Base-by-base conservation (phyloP, 1,140 invertebrate genomes). In the Saxidomus purpurata region DNA sequence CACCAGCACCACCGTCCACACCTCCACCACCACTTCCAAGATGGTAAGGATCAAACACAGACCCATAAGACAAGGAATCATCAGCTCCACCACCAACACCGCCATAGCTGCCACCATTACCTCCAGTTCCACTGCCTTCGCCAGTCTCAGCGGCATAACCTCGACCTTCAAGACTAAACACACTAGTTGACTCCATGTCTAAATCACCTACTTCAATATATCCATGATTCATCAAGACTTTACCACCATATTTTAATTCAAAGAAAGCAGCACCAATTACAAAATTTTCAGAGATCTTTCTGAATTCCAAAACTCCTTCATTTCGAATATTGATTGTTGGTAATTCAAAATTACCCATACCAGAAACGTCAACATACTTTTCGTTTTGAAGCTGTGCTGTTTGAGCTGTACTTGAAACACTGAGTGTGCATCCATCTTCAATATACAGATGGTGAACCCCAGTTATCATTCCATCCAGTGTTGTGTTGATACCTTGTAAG, bases 381-480 rank as follows among this genome's bases (percentile, higher is more conserved):
- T 92, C 91, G 86, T 93, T 93, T 52, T 92, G 90, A 3, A 92
- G 71, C 2, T 92, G 92, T 31, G 93, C 92, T 13, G 93, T 94
- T 74, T 94, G 92, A 19, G 93, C 76, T 19, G 93, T 93, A n/a
- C 92, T 89, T 17, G 67, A 81, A 17, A 92, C 81, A 80, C 40
- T 90, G 9, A 93, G 87, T 31, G 83, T 80, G 52, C 90, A 90
- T 4, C 69, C 88, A 67, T 92, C 91, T 89, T 93, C 91, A 9
- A 93, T 81, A 81, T 93, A 94, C n/a, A 94, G 69, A 81, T 93
- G 92, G 69, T 94, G 93, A 22, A 94, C 90, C 6, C 92, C 92
- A 15, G 91, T 93, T 47, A 93, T 85, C 61, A 90, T 79, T 17
- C 93, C 93, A 55, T 82, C 77, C 9, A 93, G 63, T 19, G 89